Conservation (phyloP, 1,140 invertebrate genomes). For the Condylostylus longicornis region DNA sequence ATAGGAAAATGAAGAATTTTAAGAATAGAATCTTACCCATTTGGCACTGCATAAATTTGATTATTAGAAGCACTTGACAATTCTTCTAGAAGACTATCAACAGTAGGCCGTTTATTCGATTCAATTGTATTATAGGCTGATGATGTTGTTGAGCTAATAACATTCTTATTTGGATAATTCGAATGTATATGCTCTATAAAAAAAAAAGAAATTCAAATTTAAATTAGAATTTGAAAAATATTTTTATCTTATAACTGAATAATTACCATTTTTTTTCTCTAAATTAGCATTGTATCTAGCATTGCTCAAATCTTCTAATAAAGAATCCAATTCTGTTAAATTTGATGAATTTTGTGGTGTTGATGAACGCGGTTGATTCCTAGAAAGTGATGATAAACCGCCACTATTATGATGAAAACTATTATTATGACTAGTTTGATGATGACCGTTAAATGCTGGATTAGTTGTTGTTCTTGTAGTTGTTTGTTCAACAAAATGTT, state of each 20-base stretch:
- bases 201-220: too few species aligned
- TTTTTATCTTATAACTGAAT: too few species aligned
- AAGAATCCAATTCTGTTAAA: conserved; percentile 77
- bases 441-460: conserved; percentile 4
- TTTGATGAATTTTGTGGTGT: conserved; percentile 35
- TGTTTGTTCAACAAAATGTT: too few species aligned
- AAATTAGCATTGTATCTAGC: conserved; percentile 49
- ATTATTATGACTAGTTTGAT: conserved; percentile 15
- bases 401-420: too few species aligned
- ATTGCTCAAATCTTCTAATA: conserved; percentile 81
- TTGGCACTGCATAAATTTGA: conserved; percentile 44
- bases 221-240: too few species aligned
- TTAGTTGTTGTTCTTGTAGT: conserved; percentile 29
- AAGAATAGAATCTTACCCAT: conserved; percentile 43
- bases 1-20: neutral
- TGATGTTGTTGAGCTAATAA: too few species aligned
- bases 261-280: conserved; percentile 29
- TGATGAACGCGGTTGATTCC: too few species aligned
- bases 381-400: too few species aligned
- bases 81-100: conserved; percentile 78
- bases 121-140: conserved; percentile 3
- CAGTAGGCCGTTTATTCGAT: conserved; percentile 46
- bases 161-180: too few species aligned
- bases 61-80: conserved; percentile 39
- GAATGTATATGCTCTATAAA: too few species aligned